Evolutionary conservation across 2,888 invertebrate species (phyloP).

Genomic region (Cyaniris semiargus): DNA sequence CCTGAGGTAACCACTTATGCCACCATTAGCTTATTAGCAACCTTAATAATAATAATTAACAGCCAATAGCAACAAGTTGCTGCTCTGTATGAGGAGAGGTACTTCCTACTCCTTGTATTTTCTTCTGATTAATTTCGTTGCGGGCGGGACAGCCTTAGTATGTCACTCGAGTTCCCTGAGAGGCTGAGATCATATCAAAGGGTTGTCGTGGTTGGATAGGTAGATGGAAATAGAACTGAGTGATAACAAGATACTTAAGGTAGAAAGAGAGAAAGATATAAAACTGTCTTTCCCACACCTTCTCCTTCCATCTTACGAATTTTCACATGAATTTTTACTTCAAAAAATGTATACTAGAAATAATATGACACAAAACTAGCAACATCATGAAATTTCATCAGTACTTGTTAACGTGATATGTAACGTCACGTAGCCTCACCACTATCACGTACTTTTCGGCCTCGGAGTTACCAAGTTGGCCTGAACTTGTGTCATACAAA

Average conservation of each 20-base stretch:
- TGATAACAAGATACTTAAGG: no score
- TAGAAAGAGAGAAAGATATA: no score
- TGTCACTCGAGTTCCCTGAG: no score
- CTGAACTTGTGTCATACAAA: neutral
- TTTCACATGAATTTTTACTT: neutral
- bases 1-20: constrained; percentile 87
- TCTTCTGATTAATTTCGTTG: no score
- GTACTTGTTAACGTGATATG: neutral
- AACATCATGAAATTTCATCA: neutral
- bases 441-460: neutral
- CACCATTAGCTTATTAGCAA: constrained; percentile 41
- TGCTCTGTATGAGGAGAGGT: no score
- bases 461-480: neutral
- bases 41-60: neutral
- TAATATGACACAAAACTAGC: neutral
- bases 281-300: no score
- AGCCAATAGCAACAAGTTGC: neutral
- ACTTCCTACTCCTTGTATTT: no score
- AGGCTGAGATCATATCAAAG: no score
- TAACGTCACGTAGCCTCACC: neutral
- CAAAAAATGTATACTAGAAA: no score
- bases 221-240: no score
- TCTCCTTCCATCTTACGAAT: neutral
- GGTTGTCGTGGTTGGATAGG: no score
- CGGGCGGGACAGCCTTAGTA: no score